Evolutionary conservation across 2,113 vertebrate species (phyloP).

Genomic region (Phoxinus phoxinus): DNA sequence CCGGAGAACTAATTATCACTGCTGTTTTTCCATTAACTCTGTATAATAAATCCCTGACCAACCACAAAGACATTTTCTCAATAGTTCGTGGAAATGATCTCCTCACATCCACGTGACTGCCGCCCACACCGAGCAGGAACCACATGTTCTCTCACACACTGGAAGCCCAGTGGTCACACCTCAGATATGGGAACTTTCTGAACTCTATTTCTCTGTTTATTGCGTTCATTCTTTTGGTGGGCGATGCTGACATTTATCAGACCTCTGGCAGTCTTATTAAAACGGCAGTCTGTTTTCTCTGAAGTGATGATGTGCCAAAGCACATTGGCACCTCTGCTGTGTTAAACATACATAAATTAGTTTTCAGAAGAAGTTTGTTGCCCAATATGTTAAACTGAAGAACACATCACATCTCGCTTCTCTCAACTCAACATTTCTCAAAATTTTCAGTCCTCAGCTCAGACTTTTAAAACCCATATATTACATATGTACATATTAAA

Average conservation of each 20-base stretch:
- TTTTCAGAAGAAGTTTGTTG: not conserved
- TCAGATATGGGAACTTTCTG: conserved; percentile 14
- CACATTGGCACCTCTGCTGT: conserved; percentile 5
- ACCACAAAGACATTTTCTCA: conserved; percentile 19
- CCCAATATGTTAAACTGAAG: not conserved
- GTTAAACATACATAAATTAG: not conserved
- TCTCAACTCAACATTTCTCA: not conserved
- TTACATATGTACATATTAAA: not conserved
- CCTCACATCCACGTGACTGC: not conserved
- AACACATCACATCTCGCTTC: not conserved
- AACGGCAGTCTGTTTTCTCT: conserved; percentile 8
- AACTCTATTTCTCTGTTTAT: conserved; percentile 33
- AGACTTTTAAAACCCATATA: not conserved
- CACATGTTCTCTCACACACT: conserved; percentile 41
- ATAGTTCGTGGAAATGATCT: conserved; percentile 5
- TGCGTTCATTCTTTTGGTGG: conserved; percentile 24
- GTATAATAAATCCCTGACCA: not conserved
- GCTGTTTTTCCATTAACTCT: conserved; percentile 10
- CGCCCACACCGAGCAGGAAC: not conserved
- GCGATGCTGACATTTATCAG: not conserved
- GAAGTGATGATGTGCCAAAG: not conserved
- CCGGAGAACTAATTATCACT: not conserved
- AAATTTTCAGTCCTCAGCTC: not conserved
- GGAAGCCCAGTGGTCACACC: conserved; percentile 19
- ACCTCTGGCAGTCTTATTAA: conserved; percentile 24